A percentile compares a stretch with the other conserved stretches of the same genome.
Conservation (phyloP, 2,113 vertebrate genomes). For the Archilochus colubris region DNA sequence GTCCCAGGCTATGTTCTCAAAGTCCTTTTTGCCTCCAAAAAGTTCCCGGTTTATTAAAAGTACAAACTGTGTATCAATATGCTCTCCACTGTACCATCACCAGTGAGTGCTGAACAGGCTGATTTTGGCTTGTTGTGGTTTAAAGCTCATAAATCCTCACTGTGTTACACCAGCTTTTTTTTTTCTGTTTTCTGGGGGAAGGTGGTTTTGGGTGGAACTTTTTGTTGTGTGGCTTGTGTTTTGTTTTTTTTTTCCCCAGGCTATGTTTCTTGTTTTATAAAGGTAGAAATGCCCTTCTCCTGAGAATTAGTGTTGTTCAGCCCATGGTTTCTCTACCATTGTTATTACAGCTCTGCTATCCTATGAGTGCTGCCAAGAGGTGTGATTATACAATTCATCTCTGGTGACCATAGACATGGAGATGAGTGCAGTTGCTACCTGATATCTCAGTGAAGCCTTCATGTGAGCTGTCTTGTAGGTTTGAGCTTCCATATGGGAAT, state of each 20-base stretch:
- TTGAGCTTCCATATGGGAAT: not conserved
- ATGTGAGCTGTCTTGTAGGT: not conserved
- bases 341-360: not conserved
- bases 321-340: rapidly evolving
- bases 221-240: no score
- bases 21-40: not conserved
- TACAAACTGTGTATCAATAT: not conserved
- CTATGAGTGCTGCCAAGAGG: not conserved
- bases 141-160: not conserved
- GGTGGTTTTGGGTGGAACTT: no score
- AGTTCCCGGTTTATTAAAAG: not conserved
- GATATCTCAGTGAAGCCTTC: not conserved
- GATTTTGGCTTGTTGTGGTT: not conserved
- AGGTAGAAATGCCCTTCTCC: not conserved
- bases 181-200: no score
- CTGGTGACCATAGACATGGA: not conserved
- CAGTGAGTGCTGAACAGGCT: not conserved
- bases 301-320: not conserved
- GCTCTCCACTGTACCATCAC: not conserved
- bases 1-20: not conserved
- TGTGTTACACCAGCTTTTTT: not conserved
- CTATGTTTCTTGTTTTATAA: no score
- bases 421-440: not conserved
- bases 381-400: not conserved
- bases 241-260: no score